Evolutionary conservation across 1,140 invertebrate genomes (phyloP).

Genomic region (Oreohelix idahoensis): DNA sequence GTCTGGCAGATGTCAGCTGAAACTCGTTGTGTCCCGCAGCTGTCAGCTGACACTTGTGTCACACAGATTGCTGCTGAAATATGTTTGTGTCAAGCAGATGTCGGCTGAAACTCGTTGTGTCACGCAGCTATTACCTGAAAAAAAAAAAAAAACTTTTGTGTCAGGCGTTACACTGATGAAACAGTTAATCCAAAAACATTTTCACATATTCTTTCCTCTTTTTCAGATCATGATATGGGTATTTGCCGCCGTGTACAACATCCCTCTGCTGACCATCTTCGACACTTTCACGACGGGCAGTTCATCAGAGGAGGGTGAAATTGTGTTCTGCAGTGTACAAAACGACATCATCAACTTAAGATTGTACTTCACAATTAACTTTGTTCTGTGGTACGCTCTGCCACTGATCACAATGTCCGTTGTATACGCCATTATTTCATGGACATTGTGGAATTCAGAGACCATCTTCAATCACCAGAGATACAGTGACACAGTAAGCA

Average conservation of each 20-base stretch:
- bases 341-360: slow-evolving; percentile 45
- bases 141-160: no score
- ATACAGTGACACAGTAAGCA: background rate
- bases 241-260: slow-evolving; percentile 55
- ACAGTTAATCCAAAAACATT: no score
- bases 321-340: background rate
- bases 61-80: no score
- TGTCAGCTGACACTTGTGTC: no score
- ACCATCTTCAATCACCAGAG: background rate
- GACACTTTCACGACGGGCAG: slow-evolving; percentile 39
- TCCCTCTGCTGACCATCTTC: slow-evolving; percentile 57
- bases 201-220: background rate
- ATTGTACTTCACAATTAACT: slow-evolving; percentile 54
- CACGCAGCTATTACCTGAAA: no score
- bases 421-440: slow-evolving; percentile 84
- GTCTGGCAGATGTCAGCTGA: no score
- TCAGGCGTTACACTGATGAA: no score
- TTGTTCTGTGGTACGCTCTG: slow-evolving; percentile 80
- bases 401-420: slow-evolving; percentile 87
- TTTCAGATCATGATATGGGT: slow-evolving; percentile 58
- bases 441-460: slow-evolving; percentile 74
- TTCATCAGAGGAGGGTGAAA: background rate
- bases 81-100: no score
- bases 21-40: no score
- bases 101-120: no score